Evolutionary conservation across 2,113 vertebrate genomes (phyloP).

Genomic region (Brevimyrus niger): DNA sequence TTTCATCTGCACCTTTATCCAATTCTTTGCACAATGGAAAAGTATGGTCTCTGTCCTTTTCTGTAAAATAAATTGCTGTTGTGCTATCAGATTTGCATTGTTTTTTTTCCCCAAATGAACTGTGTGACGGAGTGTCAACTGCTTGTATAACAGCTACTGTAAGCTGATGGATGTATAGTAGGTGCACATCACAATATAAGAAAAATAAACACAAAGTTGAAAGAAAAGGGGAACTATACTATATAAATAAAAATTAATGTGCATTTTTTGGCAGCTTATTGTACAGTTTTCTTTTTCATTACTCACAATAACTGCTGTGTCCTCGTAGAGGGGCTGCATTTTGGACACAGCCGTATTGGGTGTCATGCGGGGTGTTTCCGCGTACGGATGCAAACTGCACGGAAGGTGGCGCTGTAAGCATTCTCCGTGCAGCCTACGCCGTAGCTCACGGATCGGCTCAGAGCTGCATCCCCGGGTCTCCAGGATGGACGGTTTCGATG

Average conservation of each 20-base stretch:
- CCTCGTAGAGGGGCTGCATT: not conserved
- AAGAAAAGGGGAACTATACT: not conserved
- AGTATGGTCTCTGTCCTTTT: not conserved
- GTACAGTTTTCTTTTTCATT: not conserved
- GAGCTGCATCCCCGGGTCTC: not conserved
- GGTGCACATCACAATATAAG: no score
- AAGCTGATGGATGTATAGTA: not conserved
- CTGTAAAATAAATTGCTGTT: not conserved
- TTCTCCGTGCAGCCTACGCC: not conserved
- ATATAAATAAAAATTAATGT: not conserved
- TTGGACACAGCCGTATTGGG: not conserved
- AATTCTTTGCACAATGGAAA: not conserved
- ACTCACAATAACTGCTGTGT: not conserved
- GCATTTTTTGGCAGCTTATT: not conserved
- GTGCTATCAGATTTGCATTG: not conserved
- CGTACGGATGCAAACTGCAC: not conserved
- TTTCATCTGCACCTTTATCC: not conserved
- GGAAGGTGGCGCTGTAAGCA: not conserved
- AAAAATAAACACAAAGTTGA: no score
- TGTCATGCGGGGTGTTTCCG: not conserved
- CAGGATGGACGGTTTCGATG: conserved; percentile 46
- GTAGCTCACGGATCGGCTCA: not conserved
- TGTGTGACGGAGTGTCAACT: not conserved
- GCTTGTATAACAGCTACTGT: not conserved
- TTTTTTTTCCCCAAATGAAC: not conserved